Evolutionary conservation across 2,797 vertebrate species (phyloP), one percentile per base, ranked within the genome.

Genomic region (Decapterus maruadsi): DNA sequence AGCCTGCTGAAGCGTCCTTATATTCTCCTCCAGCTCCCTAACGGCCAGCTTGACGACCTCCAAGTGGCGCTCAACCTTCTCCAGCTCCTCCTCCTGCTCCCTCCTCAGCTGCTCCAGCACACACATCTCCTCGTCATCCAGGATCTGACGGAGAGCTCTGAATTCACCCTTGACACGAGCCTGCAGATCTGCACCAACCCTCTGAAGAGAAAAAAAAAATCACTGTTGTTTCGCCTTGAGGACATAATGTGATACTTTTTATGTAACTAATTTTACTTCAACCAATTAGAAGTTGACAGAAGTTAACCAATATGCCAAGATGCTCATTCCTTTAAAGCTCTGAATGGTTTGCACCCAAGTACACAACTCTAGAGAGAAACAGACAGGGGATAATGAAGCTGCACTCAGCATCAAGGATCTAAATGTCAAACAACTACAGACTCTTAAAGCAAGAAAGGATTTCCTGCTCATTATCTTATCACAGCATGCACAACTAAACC

Each of bases 71-170:
- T 82, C 89, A 78, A 96, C 89, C 38, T 16, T 89, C 45, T 92
- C 81, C 87, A 95, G 71, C 2, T 87, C 81, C 70, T 91, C 92
- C 53, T 92, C 90, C 78, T 96, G 86, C 81, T 96, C 93, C 38
- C 80, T 70, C 8, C 74, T 84, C 16, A 97, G 86, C 83, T 94
- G 91, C 80, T 94, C 92, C 91, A 96, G 85, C 69, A 95, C 73
- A 14, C 77, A 78, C 45, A 83, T 82, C 93, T 97, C 96, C 72
- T 96, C 93, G 3, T 95, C 91, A 14, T 87, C 87, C 82, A 97
- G 94, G 77, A 96, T 93, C 88, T 94, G 93, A 89, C 94, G 95
- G 64, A 97, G 92, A 43, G 50, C 90, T 84, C 91, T 72, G 89
- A 97, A 97, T 68, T 97, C 96, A 0, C 81, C 77, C 19, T 58